phyloP scores from a whole-genome alignment of 1,140 invertebrate species.

The Drosophila hydei region DNA sequence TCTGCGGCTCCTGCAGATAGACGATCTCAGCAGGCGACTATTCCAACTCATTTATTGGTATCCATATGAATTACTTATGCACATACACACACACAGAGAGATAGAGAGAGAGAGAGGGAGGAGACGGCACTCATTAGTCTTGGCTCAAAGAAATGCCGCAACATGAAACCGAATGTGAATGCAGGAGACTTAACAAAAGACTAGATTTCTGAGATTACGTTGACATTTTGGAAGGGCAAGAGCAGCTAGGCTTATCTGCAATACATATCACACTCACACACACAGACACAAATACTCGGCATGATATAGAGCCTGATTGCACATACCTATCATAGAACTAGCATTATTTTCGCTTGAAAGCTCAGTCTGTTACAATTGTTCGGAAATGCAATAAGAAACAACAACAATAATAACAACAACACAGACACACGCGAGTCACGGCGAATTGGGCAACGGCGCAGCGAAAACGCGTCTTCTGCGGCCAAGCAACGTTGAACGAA shows the following conservation, averaged over 20 bases:
- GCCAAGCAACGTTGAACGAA: conserved; percentile 45
- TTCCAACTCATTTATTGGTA: conserved; percentile 41
- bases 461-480: conserved; percentile 42
- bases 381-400: not conserved
- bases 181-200: conserved; percentile 53
- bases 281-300: not conserved
- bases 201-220: conserved; percentile 59
- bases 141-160: conserved; percentile 31
- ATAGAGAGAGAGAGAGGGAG: not conserved
- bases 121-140: conserved; percentile 25
- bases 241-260: conserved; percentile 43
- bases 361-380: conserved; percentile 6
- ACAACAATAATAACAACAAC: not conserved
- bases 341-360: conserved; percentile 20
- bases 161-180: conserved; percentile 25
- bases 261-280: conserved; percentile 31
- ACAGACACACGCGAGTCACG: conserved; percentile 11
- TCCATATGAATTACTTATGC: conserved; percentile 35
- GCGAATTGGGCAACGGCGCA: not conserved
- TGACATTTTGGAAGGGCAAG: conserved; percentile 63
- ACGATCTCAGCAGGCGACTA: conserved; percentile 38
- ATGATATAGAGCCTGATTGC: conserved; percentile 17
- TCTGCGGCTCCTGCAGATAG: conserved; percentile 26
- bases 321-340: conserved; percentile 50
- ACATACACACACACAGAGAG: conserved; percentile 24